Evolutionary conservation across 1,140 invertebrate species (phyloP), one percentile per base, ranked within the genome.

Genomic region (Laodelphax striatellus): DNA sequence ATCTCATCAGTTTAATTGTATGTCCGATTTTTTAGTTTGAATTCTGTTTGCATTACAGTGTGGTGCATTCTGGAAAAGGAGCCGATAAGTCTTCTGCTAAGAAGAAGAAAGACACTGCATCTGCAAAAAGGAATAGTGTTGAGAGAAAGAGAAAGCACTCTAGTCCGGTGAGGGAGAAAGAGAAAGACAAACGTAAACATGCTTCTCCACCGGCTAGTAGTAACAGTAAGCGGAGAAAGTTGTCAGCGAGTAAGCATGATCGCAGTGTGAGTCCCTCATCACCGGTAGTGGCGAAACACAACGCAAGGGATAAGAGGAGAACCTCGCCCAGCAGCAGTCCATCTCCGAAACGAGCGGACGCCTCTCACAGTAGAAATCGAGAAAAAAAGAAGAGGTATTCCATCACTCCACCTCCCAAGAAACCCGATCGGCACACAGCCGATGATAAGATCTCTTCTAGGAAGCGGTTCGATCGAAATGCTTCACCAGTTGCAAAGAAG

Each of bases 61-160:
- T 38, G 34, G 8, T 38, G 34, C 34, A 38, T 38, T 38, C 34
- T 38, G 34, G 34, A 13, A 38, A 38, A 38, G 34, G 34, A 38
- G 11, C 34, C 11, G 34, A 38, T 38, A 38, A 13, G 34, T 38
- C 34, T 11, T 1, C 34, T 11, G 1, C 8, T 4, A 55, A 55
- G 21, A 55, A 28, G 14, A 21, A 41, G n/a, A 55, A 41, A 55
- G 53, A 55, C 22, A 2, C 9, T 44, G n/a, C n/a, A n/a, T n/a
- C n/a, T n/a, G 13, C 16, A 44, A 57, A 57, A 57, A 43, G 55
- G 31, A 19, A 31, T 10, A 50, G 46, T 50, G 46, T 50, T 50
- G 46, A 50, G 1, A 17, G 46, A 10, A 50, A 50, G 21, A 17
- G 46, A 22, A 50, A 50, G 21, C 21, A 50, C 46, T 19, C 16